phyloP scores from a whole-genome alignment of 2,797 vertebrate genomes.

The Picus viridis region DNA sequence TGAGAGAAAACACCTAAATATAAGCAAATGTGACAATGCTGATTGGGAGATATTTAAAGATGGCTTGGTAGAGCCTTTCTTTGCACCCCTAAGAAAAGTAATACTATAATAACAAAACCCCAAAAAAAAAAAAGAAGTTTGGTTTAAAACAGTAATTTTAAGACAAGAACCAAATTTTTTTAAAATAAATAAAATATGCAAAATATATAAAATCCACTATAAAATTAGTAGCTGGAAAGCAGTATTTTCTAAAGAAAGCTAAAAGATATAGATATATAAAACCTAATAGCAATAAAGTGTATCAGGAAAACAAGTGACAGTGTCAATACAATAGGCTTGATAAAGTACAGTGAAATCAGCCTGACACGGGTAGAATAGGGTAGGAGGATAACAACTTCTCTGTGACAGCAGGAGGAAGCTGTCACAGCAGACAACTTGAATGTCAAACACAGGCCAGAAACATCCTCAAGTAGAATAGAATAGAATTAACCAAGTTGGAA shows the following conservation, averaged over 20 bases:
- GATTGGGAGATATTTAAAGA: neutral
- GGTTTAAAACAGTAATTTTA: neutral
- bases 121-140: neutral
- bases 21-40: neutral
- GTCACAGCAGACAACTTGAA: no score
- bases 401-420: no score
- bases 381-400: no score
- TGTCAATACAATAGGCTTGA: neutral
- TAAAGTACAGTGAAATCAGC: neutral
- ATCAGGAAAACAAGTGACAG: neutral
- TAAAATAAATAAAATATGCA: neutral
- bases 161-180: neutral
- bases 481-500: no score
- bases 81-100: neutral
- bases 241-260: neutral
- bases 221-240: neutral
- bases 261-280: neutral
- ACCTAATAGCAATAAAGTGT: neutral
- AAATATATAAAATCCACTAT: neutral
- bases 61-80: neutral
- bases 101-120: neutral
- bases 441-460: no score
- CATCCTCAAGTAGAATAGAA: no score
- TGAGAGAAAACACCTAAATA: constrained; percentile 12
- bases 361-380: neutral